A percentile compares a stretch with the other conserved stretches of the same genome.
Evolutionary conservation across 2,113 vertebrate species (phyloP).

Genomic region (Atractosteus spatula): DNA sequence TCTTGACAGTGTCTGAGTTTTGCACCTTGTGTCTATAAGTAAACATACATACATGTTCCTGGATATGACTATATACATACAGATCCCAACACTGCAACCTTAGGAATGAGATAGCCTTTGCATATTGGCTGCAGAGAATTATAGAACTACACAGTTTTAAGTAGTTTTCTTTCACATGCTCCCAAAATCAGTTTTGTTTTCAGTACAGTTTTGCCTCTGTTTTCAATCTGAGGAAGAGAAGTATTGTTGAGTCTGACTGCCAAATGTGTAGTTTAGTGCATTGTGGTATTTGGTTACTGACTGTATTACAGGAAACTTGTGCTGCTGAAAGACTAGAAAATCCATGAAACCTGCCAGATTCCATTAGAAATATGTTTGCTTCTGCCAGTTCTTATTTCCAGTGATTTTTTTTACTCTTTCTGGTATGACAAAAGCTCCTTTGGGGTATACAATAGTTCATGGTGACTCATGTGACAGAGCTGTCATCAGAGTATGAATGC

Average conservation of each 20-base stretch:
- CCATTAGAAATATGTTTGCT: conserved; percentile 19
- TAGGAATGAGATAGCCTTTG: no score
- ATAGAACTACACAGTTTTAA: no score
- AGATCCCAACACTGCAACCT: no score
- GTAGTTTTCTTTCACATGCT: no score
- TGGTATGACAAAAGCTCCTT: not conserved
- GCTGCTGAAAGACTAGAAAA: conserved; percentile 10
- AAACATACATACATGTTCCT: no score
- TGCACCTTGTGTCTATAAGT: no score
- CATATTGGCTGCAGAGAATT: no score
- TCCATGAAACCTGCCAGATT: conserved; percentile 4
- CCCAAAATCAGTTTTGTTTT: no score
- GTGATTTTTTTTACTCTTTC: not conserved
- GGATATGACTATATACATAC: no score
- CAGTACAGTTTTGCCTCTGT: not conserved
- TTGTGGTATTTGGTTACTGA: conserved; percentile 17
- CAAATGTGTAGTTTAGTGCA: conserved; percentile 13
- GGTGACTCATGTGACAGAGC: not conserved
- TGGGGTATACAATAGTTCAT: not conserved
- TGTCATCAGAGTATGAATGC: not conserved
- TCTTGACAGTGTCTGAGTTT: no score
- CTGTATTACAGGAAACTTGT: conserved; percentile 38
- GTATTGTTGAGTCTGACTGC: conserved; percentile 28
- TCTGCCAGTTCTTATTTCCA: not conserved
- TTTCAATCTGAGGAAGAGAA: conserved; percentile 38